Conservation (phyloP, 2,113 vertebrate species). For the Oreochromis tanganicae region DNA sequence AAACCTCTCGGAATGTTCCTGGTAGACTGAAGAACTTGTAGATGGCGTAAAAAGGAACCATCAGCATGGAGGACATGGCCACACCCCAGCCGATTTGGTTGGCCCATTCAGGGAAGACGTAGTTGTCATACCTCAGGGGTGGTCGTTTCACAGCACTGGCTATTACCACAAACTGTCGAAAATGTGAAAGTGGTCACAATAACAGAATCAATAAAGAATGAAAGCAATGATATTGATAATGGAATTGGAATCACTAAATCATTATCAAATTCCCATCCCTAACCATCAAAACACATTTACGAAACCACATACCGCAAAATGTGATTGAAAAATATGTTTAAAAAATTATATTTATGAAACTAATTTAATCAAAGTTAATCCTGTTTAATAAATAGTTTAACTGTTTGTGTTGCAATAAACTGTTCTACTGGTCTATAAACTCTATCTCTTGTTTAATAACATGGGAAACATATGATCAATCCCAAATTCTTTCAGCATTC, state of each 20-base stretch:
- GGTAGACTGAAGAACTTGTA: conserved; percentile 84
- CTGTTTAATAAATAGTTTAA: background rate
- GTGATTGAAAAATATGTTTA: background rate
- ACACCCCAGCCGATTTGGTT: conserved; percentile 88
- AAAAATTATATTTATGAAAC: background rate
- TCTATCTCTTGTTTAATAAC: background rate
- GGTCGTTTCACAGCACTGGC: conserved; percentile 67
- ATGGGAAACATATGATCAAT: background rate
- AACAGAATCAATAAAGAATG: background rate
- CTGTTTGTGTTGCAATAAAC: background rate
- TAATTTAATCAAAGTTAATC: background rate
- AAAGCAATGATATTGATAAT: background rate
- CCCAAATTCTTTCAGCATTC: background rate
- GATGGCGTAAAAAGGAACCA: conserved; percentile 85
- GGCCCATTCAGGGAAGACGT: conserved; percentile 87
- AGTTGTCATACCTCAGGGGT: conserved; percentile 85
- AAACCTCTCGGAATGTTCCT: conserved; percentile 89
- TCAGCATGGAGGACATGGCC: conserved; percentile 91
- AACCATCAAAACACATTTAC: background rate
- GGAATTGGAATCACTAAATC: background rate
- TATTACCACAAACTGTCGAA: conserved; percentile 87
- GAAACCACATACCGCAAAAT: background rate
- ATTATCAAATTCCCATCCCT: background rate
- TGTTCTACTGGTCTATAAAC: background rate
- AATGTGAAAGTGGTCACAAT: background rate